Base-by-base conservation (phyloP, 2,797 vertebrate genomes). In the Scolopax bukidnonensis region DNA sequence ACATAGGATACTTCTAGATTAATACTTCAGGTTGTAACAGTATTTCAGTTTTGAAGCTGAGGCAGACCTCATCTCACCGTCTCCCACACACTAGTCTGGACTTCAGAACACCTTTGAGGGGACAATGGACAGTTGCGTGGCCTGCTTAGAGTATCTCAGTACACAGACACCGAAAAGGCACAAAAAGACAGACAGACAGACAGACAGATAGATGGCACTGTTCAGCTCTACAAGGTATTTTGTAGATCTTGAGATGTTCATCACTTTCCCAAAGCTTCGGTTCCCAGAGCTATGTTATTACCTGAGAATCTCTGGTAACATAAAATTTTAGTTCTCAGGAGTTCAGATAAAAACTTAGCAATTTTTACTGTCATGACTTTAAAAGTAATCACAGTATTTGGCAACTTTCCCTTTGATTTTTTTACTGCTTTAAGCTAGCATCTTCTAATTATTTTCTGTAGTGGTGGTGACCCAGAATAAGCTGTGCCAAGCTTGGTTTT, bases 141-240 rank as follows among this genome's bases (percentile, higher is more conserved):
- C 12, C 47, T 40, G 40, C 19, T 32, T 79, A 32, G 47, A 63
- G 10, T 16, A n/a, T 4, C 47, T 80, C 40, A 33, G 25, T 7
- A 53, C 4, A 11, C 5, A 61, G 76, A 48, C 20, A 43, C 10
- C 18, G 20, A 78, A 59, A 14, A 89, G 27, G 9, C 43, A 79
- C 45, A 64, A 71, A 68, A 54, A 84, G 30, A 56, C 18, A 48
- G 40, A 68, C 21, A 65, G n/a, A 65, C 10, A 84, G 30, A 56
- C 18, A 48, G 40, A 79, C 15, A 80, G 75, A 75, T 7, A 89
- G 90, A 91, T 89, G 79, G 91, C 91, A 95, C 75, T 85, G 50
- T 95, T 91, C 75, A 70, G 78, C 91, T 92, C 93, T 59, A 41
- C 51, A 53, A 64, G 27, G 1, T 2, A 64, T 84, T 86, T 36